Base-by-base conservation (phyloP, 2,797 vertebrate species). In the Mareca strepera region DNA sequence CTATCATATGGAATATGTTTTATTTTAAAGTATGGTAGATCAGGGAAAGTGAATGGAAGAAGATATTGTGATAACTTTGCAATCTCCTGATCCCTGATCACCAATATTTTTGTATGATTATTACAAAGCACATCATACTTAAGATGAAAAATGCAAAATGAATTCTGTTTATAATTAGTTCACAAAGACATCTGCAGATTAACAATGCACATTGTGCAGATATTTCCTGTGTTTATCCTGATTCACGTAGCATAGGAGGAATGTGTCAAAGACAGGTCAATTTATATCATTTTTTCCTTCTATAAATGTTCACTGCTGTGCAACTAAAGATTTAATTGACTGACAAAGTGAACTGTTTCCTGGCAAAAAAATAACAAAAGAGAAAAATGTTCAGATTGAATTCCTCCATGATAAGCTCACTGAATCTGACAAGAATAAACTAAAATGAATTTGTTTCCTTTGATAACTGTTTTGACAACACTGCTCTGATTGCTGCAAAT, bases 151-250 rank as follows among this genome's bases (percentile, higher is more conserved):
- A 88, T 91, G 55, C 84, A 62, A 93, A 92, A 91, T 78, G 1
- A 93, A 82, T 92, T 75, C 79, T 79, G 63, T 44, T 41, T 88
- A 79, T 58, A 67, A 94, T 79, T 56, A 93, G 74, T 92, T 96
- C 82, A 82, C 91, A 84, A 96, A 77, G 66, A 63, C 89, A 93
- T 93, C 93, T 96, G 86, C 83, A 69, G 74, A 50, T 58, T 84
- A 91, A 97, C 93, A 92, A 92, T 88, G 89, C 78, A 79, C 91
- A 96, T 90, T 97, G 95, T 97, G 41, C 43, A 82, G 91, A 41
- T 44, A 68, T 96, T 97, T 98, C 96, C 96, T 96, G 83, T 96
- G 86, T 93, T 81, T 94, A 55, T 95, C 67, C 20, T 55, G 66
- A 74, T 92, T 79, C 77, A 4, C 55, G 41, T 56, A 59, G 68